Evolutionary conservation across 2,113 vertebrate genomes (phyloP).

Genomic region (Hypomesus transpacificus): DNA sequence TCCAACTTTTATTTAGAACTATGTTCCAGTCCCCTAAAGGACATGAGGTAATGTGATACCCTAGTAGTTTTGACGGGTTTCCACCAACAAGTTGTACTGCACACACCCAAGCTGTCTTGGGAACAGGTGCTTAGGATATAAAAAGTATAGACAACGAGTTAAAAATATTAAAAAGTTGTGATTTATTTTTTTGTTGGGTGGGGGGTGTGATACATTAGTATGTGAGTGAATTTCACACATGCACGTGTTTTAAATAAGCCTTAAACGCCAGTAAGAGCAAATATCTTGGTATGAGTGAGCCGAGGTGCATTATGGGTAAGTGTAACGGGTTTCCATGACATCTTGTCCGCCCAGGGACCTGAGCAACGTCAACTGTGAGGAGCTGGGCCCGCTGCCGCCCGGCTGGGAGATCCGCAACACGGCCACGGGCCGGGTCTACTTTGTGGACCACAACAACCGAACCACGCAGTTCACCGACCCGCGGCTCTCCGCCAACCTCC

Average conservation of each 20-base stretch:
- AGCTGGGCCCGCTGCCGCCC: constrained; percentile 92
- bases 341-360: constrained; percentile 82
- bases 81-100: too few relatives aligned
- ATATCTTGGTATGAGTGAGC: neutral
- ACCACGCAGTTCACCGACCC: constrained; percentile 97
- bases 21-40: neutral
- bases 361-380: constrained; percentile 98
- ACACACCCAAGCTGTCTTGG: too few relatives aligned
- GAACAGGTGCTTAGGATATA: too few relatives aligned
- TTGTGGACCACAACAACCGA: constrained; percentile 98
- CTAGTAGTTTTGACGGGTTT: too few relatives aligned
- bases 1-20: constrained; percentile 21
- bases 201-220: too few relatives aligned
- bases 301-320: too few relatives aligned
- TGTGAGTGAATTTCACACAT: too few relatives aligned
- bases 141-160: too few relatives aligned
- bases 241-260: too few relatives aligned
- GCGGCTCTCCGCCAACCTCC: constrained; percentile 91
- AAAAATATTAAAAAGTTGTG: too few relatives aligned
- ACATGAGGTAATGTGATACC: neutral
- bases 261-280: neutral
- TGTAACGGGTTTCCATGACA: neutral
- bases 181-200: too few relatives aligned
- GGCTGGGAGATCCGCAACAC: constrained; percentile 99
- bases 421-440: constrained; percentile 95